These are phyloP conservation scores for Thalassoma bifasciatum DNA, from an alignment of 2,113 vertebrate genomes.

Conservation along the genomic window DNA sequence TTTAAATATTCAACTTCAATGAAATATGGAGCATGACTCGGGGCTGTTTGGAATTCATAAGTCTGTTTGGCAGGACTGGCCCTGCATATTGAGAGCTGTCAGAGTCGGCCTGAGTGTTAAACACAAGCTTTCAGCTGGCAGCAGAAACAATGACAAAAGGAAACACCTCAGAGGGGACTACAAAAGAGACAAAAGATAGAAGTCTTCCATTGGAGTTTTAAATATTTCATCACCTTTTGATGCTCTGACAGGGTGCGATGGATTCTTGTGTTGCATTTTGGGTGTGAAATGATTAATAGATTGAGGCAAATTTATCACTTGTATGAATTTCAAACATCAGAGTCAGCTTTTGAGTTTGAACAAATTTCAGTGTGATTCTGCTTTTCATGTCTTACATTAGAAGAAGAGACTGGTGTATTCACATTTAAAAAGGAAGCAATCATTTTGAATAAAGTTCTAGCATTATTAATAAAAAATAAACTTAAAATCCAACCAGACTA, in stretches of 20 bases:
- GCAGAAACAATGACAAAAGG: conserved; percentile 61
- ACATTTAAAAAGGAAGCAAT: background rate
- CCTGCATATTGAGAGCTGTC: conserved; percentile 85
- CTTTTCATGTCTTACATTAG: background rate
- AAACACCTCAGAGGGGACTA: conserved; percentile 43
- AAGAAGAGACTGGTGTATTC: background rate
- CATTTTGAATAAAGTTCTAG: too few species aligned
- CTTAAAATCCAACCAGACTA: too few species aligned
- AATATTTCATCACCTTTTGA: conserved; percentile 54
- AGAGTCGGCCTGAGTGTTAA: conserved; percentile 74
- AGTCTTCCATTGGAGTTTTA: conserved; percentile 37
- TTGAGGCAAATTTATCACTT: background rate
- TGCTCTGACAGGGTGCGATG: conserved; percentile 15
- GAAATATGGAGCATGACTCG: conserved; percentile 89
- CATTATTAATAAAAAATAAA: too few species aligned
- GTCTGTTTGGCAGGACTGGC: conserved; percentile 82
- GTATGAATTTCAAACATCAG: too few species aligned
- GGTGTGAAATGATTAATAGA: conserved; percentile 27
- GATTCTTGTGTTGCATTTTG: conserved; percentile 20
- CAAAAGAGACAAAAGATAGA: conserved; percentile 42
- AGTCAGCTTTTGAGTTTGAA: background rate
- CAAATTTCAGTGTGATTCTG: background rate
- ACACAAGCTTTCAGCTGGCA: conserved; percentile 66
- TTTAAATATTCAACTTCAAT: conserved; percentile 90
- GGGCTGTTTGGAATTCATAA: conserved; percentile 88